Conservation (phyloP, 2,113 vertebrate species). For the Eurypyga helias region DNA sequence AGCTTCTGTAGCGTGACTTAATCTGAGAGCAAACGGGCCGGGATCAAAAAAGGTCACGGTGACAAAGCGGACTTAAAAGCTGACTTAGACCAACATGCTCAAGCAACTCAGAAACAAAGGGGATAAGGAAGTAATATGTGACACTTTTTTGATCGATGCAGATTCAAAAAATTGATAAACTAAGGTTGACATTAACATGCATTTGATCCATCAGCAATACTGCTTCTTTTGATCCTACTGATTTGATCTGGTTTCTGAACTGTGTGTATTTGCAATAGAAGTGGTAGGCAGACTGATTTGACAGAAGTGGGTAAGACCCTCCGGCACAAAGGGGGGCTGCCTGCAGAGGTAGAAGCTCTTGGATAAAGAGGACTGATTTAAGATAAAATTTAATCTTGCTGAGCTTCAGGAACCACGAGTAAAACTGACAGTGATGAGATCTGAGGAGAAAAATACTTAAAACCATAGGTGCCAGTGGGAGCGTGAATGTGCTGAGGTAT, state of each 20-base stretch:
- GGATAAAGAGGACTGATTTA: not conserved
- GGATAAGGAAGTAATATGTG: constrained; percentile 18
- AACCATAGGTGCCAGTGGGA: not conserved
- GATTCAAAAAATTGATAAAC: not conserved
- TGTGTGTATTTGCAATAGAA: not conserved
- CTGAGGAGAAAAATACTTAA: not conserved
- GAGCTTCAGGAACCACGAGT: not conserved
- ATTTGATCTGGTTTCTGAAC: not conserved
- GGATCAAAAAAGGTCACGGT: constrained; percentile 45
- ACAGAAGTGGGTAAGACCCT: not conserved
- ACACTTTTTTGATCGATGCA: not conserved
- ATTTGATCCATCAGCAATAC: not conserved
- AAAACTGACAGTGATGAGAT: not conserved
- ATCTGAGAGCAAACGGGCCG: not conserved
- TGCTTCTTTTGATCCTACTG: not conserved
- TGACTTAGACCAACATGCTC: constrained; percentile 39
- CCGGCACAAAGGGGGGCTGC: not conserved
- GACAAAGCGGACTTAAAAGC: constrained; percentile 42
- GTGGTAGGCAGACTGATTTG: not conserved
- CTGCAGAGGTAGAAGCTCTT: not conserved
- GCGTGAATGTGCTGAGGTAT: rapidly evolving
- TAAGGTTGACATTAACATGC: not conserved
- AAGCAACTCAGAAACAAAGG: constrained; percentile 50
- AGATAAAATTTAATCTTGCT: not conserved
- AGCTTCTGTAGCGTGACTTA: constrained; percentile 25